Base-by-base conservation (phyloP, 2,888 invertebrate genomes). In the Periphyllus acericola region DNA sequence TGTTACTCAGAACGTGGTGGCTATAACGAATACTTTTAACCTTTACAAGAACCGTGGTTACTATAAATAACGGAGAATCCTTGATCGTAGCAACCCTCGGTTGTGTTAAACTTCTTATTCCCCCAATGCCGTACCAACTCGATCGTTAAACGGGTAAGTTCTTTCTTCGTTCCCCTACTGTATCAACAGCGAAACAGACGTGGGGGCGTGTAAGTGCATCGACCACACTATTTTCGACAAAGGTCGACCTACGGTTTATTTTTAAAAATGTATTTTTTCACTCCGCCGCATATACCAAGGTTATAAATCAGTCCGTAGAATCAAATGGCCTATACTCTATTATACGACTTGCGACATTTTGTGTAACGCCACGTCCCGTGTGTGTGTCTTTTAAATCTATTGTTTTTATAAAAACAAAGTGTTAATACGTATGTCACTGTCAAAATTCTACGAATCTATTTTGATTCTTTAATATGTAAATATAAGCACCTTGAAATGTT, bases 101-200 rank as follows among this genome's bases (percentile, higher is more conserved):
- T 14, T 17, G 82, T 52, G 25, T 68, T 81, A 5, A 46, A 46
- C n/a, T 34, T 9, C 21, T 60, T 19, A 4, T 68, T 82, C 32
- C 71, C 81, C 68, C 60, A 34, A 80, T 46, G 36, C 1, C 74
- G 21, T n/a, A 14, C 36, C 21, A 29, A 21, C 46, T 19, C 25
- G 60, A 83, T 83, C 83, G 83, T 83, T 75, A 83, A 83, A 83
- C 75, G 83, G 83, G 83, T 60, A 83, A 83, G 55, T 74, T 60
- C 55, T 36, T 74, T 75, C 60, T 74, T 60, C 60, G 60, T 74
- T 83, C 83, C 83, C 83, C 83, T 74, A 55, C n/a, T 6, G 11
- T 74, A 25, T 19, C 82, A 14, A 29, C 36, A 21, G 9, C n/a
- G 36, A 29, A 55, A 5, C 83, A 19, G 60, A 60, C 74, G 75